Base-by-base conservation (phyloP, 2,888 invertebrate genomes). In the Geotrupes spiniger region DNA sequence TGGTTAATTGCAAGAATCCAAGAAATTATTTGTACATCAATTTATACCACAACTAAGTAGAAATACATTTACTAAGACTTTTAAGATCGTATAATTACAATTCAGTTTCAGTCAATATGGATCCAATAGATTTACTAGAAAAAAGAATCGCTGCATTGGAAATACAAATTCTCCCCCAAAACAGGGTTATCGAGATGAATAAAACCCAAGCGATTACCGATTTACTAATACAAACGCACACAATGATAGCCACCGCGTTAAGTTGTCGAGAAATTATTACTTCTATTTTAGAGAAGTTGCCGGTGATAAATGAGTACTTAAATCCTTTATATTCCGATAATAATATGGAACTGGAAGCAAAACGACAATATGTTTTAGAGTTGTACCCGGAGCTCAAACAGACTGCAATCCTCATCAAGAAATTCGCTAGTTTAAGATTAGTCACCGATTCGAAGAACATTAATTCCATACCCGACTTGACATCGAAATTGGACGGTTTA, bases 211-310 rank as follows among this genome's bases (percentile, higher is more conserved):
- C 50, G 2, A 63, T 78, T 8, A 63, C 75, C 1, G 76, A 77
- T 50, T 68, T 70, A 46, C 65, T 79, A 6, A 28, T 74, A 10
- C 73, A 76, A 59, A 72, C 73, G 1, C 75, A 78, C 54, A 76
- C 75, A 1, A 69, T 78, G 60, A 74, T 78, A 17, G 69, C 73
- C 2, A 75, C 78, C 4, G 76, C 78, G 1, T 55, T 78, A 11
- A 77, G 76, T 49, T 76, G 78, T 42, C 70, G 78, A 31, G 77
- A 78, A 51, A 73, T 74, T 11, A 68, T 75, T 11, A 74, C 72
- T 36, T 61, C 65, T 1, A 69, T 76, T 29, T 63, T 77, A 33
- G 70, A 74, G 54, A 68, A 75, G 42, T 64, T 78, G 59, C 69
- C 70, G 1, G 73, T 74, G 52, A 67, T 78, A 21, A 76, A 76